These are phyloP conservation scores for Melopsittacus undulatus DNA, from an alignment of 2,797 vertebrate species.

Conservation along the genomic window DNA sequence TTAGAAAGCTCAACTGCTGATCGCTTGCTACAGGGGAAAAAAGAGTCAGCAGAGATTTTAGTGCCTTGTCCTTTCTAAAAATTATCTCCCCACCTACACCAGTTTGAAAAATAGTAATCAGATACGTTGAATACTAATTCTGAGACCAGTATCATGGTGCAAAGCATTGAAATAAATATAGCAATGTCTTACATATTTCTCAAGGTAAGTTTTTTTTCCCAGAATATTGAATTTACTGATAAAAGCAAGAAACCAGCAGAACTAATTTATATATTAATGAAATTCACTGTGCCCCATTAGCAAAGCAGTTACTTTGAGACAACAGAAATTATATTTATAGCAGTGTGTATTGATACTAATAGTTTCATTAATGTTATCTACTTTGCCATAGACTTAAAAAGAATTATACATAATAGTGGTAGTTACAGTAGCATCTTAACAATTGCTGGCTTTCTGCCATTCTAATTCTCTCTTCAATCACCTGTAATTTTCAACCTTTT, in stretches of 20 bases:
- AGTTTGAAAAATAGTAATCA: neutral
- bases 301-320: neutral
- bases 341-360: neutral
- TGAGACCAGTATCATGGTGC: neutral
- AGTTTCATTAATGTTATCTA: neutral
- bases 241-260: neutral
- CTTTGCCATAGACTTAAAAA: neutral
- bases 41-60: neutral
- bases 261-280: slow-evolving; percentile 29
- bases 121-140: slow-evolving; percentile 8
- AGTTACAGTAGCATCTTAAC: neutral
- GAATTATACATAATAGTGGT: neutral
- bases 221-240: slow-evolving; percentile 6
- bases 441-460: neutral
- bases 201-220: slow-evolving; percentile 12
- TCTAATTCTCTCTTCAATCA: neutral
- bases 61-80: neutral
- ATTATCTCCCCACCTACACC: neutral
- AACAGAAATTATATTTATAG: neutral
- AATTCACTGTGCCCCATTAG: slow-evolving; percentile 1
- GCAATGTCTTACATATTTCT: neutral
- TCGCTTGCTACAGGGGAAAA: no score
- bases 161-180: neutral
- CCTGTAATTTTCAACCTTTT: neutral
- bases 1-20: neutral